phyloP scores from a whole-genome alignment of 2,888 invertebrate genomes.

The Synergus umbraculus region DNA sequence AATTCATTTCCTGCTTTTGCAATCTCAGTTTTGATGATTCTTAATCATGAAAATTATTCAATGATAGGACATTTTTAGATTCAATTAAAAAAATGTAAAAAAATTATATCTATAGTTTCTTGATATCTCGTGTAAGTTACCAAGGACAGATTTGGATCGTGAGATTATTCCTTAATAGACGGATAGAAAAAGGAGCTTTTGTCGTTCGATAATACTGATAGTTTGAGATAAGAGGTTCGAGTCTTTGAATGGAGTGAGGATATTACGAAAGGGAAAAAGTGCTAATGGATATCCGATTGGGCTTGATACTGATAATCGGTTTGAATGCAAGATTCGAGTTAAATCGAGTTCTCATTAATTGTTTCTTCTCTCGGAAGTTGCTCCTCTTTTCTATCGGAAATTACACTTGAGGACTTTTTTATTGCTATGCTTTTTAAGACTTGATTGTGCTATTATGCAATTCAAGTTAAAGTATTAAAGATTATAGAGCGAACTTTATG shows the following conservation, averaged over 20 bases:
- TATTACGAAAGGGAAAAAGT: conserved; percentile 33
- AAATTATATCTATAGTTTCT: neutral
- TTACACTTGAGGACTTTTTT: neutral
- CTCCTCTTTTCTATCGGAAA: conserved; percentile 1
- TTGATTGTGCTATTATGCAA: neutral
- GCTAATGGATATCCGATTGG: conserved; percentile 38
- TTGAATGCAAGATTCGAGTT: conserved; percentile 19
- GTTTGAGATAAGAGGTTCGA: conserved; percentile 7
- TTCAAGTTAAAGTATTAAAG: neutral
- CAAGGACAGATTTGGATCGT: neutral
- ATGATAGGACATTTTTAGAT: neutral
- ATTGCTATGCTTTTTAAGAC: neutral
- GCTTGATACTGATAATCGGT: conserved; percentile 17
- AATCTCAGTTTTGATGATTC: conserved; percentile 43
- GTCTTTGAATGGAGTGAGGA: conserved; percentile 12
- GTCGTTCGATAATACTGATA: neutral
- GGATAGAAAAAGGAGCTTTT: neutral
- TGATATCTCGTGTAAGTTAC: neutral
- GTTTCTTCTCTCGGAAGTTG: neutral
- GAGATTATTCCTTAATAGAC: neutral
- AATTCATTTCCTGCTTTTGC: conserved; percentile 57
- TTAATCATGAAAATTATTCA: conserved; percentile 43
- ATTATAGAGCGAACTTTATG: neutral
- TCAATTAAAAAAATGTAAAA: neutral
- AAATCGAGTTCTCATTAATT: conserved; percentile 5